Evolutionary conservation across 1,140 invertebrate species (phyloP), one percentile per base, ranked within the genome.

Genomic region (Ceratina calcarata): DNA sequence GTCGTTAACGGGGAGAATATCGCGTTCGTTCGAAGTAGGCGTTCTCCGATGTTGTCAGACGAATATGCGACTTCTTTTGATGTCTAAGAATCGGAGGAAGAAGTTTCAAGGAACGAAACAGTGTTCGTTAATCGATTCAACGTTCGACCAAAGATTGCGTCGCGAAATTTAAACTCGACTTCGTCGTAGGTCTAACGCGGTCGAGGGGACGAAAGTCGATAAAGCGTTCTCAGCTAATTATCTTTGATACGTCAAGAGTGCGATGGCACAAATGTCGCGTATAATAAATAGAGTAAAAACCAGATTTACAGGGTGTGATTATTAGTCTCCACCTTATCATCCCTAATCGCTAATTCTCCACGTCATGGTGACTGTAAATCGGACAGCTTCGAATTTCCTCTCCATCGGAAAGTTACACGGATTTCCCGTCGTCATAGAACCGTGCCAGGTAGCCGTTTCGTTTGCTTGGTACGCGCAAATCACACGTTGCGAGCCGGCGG

Each of bases 191-290:
- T 70, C 27, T 1, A 32, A 32, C 27, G 27, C 27, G 27, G 27
- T 32, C 27, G 1, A 32, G 27, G 27, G 27, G 69, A 79, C 71
- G 82, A 85, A 85, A 86, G 82, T 86, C 84, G 76, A 86, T 82
- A 75, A 58, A 69, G 18, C 65, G 37, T 58, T 79, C 80, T 74
- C 62, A 32, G 79, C 37, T 69, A 74, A 83, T 69, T 77, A 69
- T 37, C 58, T 72, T 57, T 64, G 62, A 77, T 4, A 32, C 27
- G 27, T 32, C 27, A 4, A 32, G 27, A 1, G 27, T 32, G 27
- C 27, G 27, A 32, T 4, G 27, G 27, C 4, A 32, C 27, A 32
- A 32, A 32, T 32, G 27, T 32, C 27, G 1, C 27, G 27, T 2
- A 32, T 32, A 32, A 32, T 32, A 32, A 32, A 32, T 32, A 32